These are phyloP conservation scores for Drosophila maculinotata DNA, from an alignment of 2,888 invertebrate genomes.

Conservation along the genomic window DNA sequence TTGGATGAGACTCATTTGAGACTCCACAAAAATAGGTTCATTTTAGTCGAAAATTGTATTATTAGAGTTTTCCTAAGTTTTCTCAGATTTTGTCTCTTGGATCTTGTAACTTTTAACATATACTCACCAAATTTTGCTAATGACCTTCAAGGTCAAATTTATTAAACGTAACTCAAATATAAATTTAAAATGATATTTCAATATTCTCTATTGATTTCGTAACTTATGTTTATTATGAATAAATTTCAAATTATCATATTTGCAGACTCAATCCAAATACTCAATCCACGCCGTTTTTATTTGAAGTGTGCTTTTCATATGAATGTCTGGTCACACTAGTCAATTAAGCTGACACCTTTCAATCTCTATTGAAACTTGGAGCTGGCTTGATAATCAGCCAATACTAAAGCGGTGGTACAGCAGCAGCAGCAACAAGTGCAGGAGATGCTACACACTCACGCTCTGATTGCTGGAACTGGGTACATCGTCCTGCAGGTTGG, in stretches of 20 bases:
- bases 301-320: neutral
- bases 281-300: neutral
- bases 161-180: too few species aligned
- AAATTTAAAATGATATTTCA: too few species aligned
- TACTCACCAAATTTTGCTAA: too few species aligned
- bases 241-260: neutral
- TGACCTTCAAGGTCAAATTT: too few species aligned
- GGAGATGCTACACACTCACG: conserved; percentile 33
- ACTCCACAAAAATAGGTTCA: too few species aligned
- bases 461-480: conserved; percentile 68
- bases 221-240: neutral
- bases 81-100: too few species aligned
- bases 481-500: conserved; percentile 39
- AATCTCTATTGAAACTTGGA: neutral
- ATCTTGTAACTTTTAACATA: too few species aligned
- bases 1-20: too few species aligned
- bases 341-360: neutral
- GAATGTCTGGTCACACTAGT: neutral
- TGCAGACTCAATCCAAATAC: neutral
- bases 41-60: too few species aligned
- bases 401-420: neutral
- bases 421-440: neutral
- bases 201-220: too few species aligned
- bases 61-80: too few species aligned
- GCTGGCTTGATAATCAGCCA: neutral